These are phyloP conservation scores for Salvator merianae DNA, from an alignment of 2,113 vertebrate genomes.

Conservation along the genomic window DNA sequence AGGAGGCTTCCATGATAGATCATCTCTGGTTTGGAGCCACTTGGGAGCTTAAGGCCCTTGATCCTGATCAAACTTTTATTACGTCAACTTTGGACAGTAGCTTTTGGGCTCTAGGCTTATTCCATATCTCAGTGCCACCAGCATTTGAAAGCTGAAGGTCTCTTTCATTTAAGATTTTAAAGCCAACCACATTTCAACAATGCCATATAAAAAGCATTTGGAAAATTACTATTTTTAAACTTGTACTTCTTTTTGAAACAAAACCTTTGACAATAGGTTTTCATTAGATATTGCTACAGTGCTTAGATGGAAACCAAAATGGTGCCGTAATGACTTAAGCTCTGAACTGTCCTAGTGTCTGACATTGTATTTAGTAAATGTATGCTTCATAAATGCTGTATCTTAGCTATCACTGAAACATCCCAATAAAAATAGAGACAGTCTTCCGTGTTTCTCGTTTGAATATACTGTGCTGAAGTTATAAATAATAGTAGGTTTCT, in stretches of 20 bases:
- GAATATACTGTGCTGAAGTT: not conserved
- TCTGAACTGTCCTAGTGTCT: constrained; percentile 80
- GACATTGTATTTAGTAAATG: constrained; percentile 87
- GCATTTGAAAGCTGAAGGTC: constrained; percentile 59
- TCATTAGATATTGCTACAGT: constrained; percentile 60
- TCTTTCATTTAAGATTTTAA: constrained; percentile 54
- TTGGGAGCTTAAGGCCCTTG: not conserved
- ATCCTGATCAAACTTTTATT: not conserved
- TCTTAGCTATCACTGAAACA: constrained; percentile 83
- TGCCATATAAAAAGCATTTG: constrained; percentile 30
- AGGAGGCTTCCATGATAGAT: not conserved
- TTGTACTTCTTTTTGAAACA: constrained; percentile 59
- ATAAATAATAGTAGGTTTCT: not conserved
- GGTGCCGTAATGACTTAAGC: constrained; percentile 68
- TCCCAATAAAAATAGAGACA: constrained; percentile 88
- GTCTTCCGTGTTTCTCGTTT: constrained; percentile 43
- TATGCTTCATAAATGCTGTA: constrained; percentile 86
- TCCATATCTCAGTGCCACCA: constrained; percentile 64
- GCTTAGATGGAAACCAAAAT: constrained; percentile 68
- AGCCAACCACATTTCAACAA: constrained; percentile 50
- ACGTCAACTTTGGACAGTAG: not conserved
- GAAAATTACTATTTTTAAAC: constrained; percentile 45
- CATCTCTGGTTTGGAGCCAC: not conserved
- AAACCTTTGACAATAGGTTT: constrained; percentile 68
- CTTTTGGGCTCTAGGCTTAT: constrained; percentile 17